Percentiles rank a stretch among this genome's conserved stretches.
Evolutionary conservation across 2,888 invertebrate species (phyloP).

Genomic region (Teinopalpus imperialis): DNA sequence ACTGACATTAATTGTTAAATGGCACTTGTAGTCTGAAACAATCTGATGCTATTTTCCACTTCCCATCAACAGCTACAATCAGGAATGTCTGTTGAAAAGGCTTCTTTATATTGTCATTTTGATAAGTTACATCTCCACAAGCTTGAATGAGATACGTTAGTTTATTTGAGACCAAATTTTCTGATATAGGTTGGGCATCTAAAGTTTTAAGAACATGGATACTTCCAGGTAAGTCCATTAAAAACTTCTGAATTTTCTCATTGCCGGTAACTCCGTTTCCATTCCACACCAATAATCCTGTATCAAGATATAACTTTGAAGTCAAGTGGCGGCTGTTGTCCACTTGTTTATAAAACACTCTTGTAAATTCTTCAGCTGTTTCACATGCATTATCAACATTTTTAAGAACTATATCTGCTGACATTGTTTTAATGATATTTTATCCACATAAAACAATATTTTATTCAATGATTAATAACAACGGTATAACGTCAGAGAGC

Average conservation of each 20-base stretch:
- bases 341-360: conserved; percentile 93
- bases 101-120: conserved; percentile 79
- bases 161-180: conserved; percentile 88
- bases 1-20: conserved; percentile 44
- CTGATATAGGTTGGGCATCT: conserved; percentile 93
- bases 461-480: too few relatives aligned
- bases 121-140: conserved; percentile 90
- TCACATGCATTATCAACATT: conserved; percentile 91
- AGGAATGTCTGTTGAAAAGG: conserved; percentile 93
- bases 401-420: conserved; percentile 78
- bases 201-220: conserved; percentile 89
- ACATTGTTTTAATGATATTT: conserved; percentile 46
- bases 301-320: conserved; percentile 90
- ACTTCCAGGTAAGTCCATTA: conserved; percentile 90
- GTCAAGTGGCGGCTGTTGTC: conserved; percentile 93
- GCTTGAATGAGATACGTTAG: conserved; percentile 92
- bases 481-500: too few relatives aligned
- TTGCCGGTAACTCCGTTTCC: conserved; percentile 92
- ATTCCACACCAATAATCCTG: conserved; percentile 95
- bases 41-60: conserved; percentile 97
- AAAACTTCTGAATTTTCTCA: conserved; percentile 92
- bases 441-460: conserved; percentile 1
- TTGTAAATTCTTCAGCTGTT: conserved; percentile 94
- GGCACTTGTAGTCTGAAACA: conserved; percentile 90
- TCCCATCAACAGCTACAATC: conserved; percentile 92